phyloP scores from a whole-genome alignment of 1,140 invertebrate species.

The Cataglyphis hispanica region DNA sequence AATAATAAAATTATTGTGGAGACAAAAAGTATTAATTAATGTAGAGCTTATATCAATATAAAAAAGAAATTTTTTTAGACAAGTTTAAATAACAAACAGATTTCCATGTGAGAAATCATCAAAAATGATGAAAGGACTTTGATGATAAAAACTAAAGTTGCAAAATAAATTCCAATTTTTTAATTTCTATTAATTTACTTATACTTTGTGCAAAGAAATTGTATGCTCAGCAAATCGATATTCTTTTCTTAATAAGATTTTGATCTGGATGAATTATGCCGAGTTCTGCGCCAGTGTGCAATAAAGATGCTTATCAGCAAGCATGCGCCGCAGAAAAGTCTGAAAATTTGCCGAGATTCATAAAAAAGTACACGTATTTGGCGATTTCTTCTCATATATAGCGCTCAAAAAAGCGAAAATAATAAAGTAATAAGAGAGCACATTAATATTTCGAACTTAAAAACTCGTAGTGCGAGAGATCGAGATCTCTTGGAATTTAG shows the following conservation, averaged over 20 bases:
- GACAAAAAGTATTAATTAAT: not conserved
- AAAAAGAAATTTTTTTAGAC: not conserved
- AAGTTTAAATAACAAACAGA: not conserved
- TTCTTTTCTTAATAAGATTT: not conserved
- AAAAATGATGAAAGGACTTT: too few species aligned
- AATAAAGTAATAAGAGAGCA: too few species aligned
- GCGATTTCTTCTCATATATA: not conserved
- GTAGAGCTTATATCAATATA: not conserved
- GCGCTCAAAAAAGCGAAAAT: not conserved
- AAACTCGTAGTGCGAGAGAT: not conserved
- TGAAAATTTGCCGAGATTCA: slow-evolving; percentile 28
- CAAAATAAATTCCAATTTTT: not conserved
- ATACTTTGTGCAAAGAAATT: not conserved
- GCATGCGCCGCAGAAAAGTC: slow-evolving; percentile 11
- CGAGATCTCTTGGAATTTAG: not conserved
- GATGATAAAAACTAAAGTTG: not conserved
- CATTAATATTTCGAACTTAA: not conserved
- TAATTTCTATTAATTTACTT: not conserved
- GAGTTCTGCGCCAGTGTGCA: slow-evolving; percentile 39
- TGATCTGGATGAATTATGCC: not conserved
- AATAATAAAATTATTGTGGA: not conserved
- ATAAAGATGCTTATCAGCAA: slow-evolving; percentile 52
- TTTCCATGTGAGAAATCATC: not conserved
- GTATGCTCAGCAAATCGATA: not conserved
- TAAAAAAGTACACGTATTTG: slow-evolving; percentile 6